Percentiles rank a stretch among this genome's conserved stretches.
These are phyloP conservation scores for Recurvirostra avosetta DNA, from an alignment of 2,113 vertebrate genomes.

Conservation along the genomic window DNA sequence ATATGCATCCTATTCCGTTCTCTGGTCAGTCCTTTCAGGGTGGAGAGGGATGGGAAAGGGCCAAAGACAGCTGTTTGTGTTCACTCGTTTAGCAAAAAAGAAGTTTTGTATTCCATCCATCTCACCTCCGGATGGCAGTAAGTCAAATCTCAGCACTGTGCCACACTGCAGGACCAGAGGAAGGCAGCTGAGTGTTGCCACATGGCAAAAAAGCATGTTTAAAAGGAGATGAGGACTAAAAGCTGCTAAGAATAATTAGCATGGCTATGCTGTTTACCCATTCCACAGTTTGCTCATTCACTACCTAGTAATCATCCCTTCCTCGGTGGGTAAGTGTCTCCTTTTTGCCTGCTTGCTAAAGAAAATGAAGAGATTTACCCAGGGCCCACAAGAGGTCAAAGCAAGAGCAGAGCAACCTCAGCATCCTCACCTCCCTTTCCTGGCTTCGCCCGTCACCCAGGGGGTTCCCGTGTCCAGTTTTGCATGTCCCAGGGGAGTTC, in stretches of 20 bases:
- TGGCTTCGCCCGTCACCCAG: not conserved
- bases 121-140: not conserved
- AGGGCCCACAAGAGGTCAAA: not conserved
- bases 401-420: not conserved
- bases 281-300: not conserved
- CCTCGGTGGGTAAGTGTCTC: not conserved
- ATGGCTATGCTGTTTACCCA: not conserved
- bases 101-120: not conserved
- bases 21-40: not conserved
- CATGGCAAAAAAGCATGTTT: not conserved
- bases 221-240: constrained; percentile 8
- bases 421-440: not conserved
- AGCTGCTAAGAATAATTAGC: not conserved
- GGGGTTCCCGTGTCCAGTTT: not conserved
- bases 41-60: not conserved
- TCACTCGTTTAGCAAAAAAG: not conserved
- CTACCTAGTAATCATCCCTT: not conserved
- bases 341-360: not conserved
- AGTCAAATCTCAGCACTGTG: not conserved
- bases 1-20: not conserved
- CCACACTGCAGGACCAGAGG: not conserved
- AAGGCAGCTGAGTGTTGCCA: not conserved
- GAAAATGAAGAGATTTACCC: not conserved
- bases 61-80: not conserved
- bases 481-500: not conserved